These are phyloP conservation scores for Pyrgilauda ruficollis DNA, from an alignment of 2,113 vertebrate species.

Conservation along the genomic window DNA sequence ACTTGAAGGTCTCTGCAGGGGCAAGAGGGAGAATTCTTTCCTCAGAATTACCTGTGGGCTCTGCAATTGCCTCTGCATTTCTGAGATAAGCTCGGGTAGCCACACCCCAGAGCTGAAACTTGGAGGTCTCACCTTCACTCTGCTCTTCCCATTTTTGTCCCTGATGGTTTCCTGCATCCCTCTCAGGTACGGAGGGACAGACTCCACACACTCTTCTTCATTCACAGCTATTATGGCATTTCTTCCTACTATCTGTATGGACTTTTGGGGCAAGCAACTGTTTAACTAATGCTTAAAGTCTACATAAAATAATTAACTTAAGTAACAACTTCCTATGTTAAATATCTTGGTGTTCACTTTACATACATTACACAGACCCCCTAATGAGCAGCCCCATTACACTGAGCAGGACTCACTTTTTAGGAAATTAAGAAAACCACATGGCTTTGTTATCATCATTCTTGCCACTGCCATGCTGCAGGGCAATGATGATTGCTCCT, in stretches of 20 bases:
- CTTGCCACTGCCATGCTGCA: not conserved
- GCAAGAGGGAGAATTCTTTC: not conserved
- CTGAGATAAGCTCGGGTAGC: not conserved
- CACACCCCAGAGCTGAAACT: not conserved
- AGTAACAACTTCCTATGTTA: not conserved
- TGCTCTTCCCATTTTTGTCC: not conserved
- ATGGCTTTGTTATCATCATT: not conserved
- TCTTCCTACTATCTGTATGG: not conserved
- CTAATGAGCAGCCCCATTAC: not conserved
- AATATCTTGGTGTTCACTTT: not conserved
- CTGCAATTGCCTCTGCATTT: not conserved
- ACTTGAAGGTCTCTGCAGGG: not conserved
- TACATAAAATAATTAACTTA: not conserved
- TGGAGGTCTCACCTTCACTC: not conserved
- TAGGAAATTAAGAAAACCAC: not conserved
- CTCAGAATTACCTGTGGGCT: not conserved
- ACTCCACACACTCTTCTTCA: not conserved
- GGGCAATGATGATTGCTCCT: not conserved
- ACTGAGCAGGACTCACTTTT: not conserved
- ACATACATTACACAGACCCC: accelerated
- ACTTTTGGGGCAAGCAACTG: not conserved
- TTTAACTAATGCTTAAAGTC: not conserved
- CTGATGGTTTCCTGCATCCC: not conserved
- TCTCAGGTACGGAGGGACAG: not conserved
- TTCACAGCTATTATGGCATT: not conserved